Conservation (phyloP, 2,888 invertebrate species). For the Nysson spinosus region DNA sequence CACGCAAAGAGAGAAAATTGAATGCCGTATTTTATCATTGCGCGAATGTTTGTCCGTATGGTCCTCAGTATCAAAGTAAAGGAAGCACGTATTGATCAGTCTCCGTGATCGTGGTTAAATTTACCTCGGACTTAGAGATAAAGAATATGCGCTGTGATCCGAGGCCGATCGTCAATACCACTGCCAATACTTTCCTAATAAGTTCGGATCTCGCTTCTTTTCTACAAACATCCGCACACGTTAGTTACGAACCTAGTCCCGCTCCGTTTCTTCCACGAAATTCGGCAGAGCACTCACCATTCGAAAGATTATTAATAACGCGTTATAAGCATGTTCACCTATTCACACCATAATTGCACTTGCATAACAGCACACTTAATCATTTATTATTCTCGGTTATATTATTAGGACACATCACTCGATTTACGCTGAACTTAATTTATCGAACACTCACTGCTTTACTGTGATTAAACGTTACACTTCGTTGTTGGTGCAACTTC, state of each 20-base stretch:
- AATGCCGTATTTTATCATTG: neutral
- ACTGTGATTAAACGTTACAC: constrained; percentile 35
- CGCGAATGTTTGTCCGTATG: neutral
- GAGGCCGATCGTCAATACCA: constrained; percentile 32
- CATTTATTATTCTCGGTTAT: constrained; percentile 7
- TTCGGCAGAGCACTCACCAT: no score
- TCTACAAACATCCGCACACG: neutral
- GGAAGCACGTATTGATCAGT: constrained; percentile 18
- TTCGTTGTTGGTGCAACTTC: constrained; percentile 42
- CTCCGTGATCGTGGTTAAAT: constrained; percentile 7
- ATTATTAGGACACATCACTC: constrained; percentile 13
- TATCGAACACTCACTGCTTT: constrained; percentile 27
- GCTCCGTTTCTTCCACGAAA: constrained; percentile 9
- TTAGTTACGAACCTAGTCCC: constrained; percentile 43
- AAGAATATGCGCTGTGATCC: constrained; percentile 8
- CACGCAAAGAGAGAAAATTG: neutral
- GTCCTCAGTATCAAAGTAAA: constrained; percentile 2
- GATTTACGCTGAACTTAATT: constrained; percentile 27
- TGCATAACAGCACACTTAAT: neutral
- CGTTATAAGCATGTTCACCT: neutral
- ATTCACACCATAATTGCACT: neutral
- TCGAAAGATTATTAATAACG: no score
- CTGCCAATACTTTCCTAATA: constrained; percentile 40
- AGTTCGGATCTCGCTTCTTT: constrained; percentile 30
- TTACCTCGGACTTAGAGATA: constrained; percentile 5